These are phyloP conservation scores for Hemitrygon akajei DNA, from an alignment of 2,797 vertebrate genomes.

Conservation along the genomic window DNA sequence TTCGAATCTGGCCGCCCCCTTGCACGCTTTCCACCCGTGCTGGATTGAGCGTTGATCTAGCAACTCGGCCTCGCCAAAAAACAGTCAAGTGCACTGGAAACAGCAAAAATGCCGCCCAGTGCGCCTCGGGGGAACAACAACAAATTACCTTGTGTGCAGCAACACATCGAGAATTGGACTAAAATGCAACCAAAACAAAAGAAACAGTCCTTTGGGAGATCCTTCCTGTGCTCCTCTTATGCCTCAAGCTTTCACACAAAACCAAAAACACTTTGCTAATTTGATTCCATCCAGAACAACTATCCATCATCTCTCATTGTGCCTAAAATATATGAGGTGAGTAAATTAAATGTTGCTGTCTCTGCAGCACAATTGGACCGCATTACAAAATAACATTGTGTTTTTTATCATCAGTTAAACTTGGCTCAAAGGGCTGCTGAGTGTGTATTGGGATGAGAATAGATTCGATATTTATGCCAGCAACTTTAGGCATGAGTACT, in stretches of 20 bases:
- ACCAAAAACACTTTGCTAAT: not conserved
- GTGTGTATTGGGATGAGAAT: not conserved
- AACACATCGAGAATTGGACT: not conserved
- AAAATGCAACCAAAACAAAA: not conserved
- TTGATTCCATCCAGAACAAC: not conserved
- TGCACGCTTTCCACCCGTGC: too few relatives aligned
- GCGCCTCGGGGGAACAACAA: too few relatives aligned
- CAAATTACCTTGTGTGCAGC: not conserved
- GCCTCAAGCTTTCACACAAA: not conserved
- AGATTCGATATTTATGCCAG: not conserved
- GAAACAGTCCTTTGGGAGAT: not conserved
- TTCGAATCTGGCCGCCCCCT: too few relatives aligned
- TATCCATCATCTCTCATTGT: not conserved
- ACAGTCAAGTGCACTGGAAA: too few relatives aligned
- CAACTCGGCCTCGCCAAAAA: too few relatives aligned
- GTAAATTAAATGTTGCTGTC: not conserved
- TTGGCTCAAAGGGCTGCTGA: not conserved
- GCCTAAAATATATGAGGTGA: not conserved
- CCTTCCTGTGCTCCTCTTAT: not conserved
- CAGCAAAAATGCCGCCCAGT: too few relatives aligned
- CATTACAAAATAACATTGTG: not conserved
- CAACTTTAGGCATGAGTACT: not conserved
- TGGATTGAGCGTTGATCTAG: too few relatives aligned
- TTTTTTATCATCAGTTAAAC: not conserved
- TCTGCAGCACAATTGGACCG: not conserved